A percentile compares a stretch with the other conserved stretches of the same genome.
These are phyloP conservation scores for Asbolus verrucosus DNA, from an alignment of 1,140 invertebrate genomes.

Conservation along the genomic window DNA sequence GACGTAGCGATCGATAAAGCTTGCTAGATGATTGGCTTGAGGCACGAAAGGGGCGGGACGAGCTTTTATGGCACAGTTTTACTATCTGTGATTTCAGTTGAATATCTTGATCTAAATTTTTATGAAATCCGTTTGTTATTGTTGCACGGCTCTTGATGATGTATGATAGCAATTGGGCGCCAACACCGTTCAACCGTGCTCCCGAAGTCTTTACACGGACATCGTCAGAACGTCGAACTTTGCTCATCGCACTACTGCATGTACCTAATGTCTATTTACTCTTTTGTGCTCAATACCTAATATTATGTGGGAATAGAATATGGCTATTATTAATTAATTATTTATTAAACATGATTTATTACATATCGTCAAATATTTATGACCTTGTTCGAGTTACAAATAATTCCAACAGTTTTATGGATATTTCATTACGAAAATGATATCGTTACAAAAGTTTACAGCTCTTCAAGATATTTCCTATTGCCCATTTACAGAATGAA, in stretches of 20 bases:
- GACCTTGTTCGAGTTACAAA: neutral
- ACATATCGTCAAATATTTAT: conserved; percentile 12
- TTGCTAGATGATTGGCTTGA: conserved; percentile 58
- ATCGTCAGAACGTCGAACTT: too few species aligned
- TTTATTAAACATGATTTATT: conserved; percentile 1
- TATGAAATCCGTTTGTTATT: conserved; percentile 51
- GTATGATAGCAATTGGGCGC: conserved; percentile 9
- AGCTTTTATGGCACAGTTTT: conserved; percentile 56
- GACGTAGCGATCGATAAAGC: conserved; percentile 64
- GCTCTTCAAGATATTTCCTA: too few species aligned
- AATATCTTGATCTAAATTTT: conserved; percentile 53
- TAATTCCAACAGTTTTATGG: too few species aligned
- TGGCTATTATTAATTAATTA: conserved; percentile 8
- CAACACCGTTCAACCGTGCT: neutral
- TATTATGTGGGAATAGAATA: neutral
- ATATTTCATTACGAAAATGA: too few species aligned
- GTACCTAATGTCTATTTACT: too few species aligned
- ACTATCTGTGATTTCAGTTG: conserved; percentile 58
- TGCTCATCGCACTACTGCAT: too few species aligned
- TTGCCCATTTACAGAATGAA: too few species aligned
- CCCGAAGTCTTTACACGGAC: too few species aligned
- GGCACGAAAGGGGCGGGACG: conserved; percentile 52
- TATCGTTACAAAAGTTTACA: too few species aligned
- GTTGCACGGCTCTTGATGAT: conserved; percentile 40
- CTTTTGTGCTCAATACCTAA: too few species aligned